Conservation (phyloP, 2,113 vertebrate genomes). For the Colistium nudipinnis region DNA sequence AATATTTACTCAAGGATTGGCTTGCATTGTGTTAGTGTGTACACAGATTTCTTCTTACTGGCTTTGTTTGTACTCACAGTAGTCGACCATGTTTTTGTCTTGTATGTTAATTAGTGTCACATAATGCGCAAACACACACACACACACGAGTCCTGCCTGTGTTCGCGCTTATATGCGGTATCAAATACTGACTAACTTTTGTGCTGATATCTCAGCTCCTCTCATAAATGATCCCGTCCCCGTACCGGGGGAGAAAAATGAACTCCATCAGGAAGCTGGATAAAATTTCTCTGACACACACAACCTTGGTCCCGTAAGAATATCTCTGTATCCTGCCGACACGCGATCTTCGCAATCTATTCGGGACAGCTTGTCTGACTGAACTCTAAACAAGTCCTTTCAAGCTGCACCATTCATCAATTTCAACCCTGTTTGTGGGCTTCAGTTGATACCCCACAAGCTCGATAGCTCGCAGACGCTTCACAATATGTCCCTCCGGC, state of each 20-base stretch:
- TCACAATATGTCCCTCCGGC: conserved; percentile 61
- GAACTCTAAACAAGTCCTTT: conserved; percentile 81
- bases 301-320: conserved; percentile 81
- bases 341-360: conserved; percentile 83
- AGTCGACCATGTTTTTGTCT: neutral
- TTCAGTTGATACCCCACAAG: conserved; percentile 67
- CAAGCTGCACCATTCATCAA: conserved; percentile 82
- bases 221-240: conserved; percentile 67
- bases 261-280: conserved; percentile 82
- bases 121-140: conserved; percentile 1
- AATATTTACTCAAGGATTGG: neutral
- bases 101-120: conserved; percentile 28
- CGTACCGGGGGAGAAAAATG: conserved; percentile 75
- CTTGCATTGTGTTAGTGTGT: neutral
- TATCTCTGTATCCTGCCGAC: conserved; percentile 83
- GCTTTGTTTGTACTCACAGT: neutral
- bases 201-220: conserved; percentile 68
- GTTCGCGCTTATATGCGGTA: conserved; percentile 28
- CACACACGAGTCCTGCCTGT: neutral
- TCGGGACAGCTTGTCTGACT: conserved; percentile 78
- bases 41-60: neutral
- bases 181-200: conserved; percentile 53
- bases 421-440: conserved; percentile 73
- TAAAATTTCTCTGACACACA: conserved; percentile 84
- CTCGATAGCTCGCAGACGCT: conserved; percentile 68